Conservation (phyloP, 2,797 vertebrate genomes). For the Sandelia bainsii region DNA sequence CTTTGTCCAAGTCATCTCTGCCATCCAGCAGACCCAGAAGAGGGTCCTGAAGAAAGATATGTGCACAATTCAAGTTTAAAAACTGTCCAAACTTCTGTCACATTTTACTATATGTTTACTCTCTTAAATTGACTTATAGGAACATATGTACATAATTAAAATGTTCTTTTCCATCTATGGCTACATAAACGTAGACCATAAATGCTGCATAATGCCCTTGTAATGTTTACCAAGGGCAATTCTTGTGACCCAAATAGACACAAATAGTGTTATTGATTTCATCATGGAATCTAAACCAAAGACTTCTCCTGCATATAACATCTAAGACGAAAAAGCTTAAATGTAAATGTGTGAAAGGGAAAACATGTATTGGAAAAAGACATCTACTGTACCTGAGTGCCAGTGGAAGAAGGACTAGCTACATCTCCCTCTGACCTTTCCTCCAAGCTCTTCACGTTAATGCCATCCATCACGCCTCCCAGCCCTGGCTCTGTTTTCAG, state of each 20-base stretch:
- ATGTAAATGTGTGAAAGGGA: background rate
- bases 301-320: background rate
- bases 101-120: too few relatives aligned
- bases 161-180: background rate
- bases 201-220: background rate
- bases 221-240: too few relatives aligned
- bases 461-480: conserved; percentile 84
- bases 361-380: background rate
- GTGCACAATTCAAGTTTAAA: conserved; percentile 4
- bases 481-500: conserved; percentile 93
- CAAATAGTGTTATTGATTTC: background rate
- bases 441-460: conserved; percentile 89
- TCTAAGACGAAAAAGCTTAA: background rate
- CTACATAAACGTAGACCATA: background rate
- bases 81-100: background rate
- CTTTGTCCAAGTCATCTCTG: conserved; percentile 94
- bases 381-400: conserved; percentile 89
- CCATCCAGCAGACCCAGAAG: conserved; percentile 92
- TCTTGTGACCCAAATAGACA: background rate
- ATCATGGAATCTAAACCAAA: too few relatives aligned
- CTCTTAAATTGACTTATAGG: too few relatives aligned
- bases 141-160: background rate
- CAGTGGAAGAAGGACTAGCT: conserved; percentile 94
- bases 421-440: conserved; percentile 94
- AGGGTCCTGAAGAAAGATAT: conserved; percentile 86